Evolutionary conservation across 2,113 vertebrate species (phyloP).

Genomic region (Entelurus aequoreus): DNA sequence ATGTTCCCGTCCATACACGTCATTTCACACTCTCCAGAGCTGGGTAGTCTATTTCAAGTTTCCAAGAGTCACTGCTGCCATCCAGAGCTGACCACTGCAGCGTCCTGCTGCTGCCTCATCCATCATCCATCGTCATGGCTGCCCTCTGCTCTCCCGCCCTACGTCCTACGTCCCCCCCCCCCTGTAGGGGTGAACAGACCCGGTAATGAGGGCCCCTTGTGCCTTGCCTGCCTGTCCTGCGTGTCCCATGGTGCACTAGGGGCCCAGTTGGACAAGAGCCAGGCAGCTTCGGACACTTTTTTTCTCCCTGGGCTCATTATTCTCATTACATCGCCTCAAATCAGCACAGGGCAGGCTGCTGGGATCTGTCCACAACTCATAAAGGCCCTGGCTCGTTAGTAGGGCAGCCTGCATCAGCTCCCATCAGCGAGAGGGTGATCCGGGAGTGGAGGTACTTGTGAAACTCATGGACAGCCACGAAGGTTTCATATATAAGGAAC

Average conservation of each 20-base stretch:
- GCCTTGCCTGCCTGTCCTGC: conserved; percentile 61
- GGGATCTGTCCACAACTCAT: conserved; percentile 74
- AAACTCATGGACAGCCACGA: conserved; percentile 19
- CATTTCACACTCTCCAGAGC: conserved; percentile 19
- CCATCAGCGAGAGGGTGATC: conserved; percentile 38
- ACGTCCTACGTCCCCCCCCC: conserved; percentile 31
- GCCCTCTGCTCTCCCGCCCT: conserved; percentile 46
- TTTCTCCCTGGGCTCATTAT: conserved; percentile 63
- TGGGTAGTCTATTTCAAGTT: conserved; percentile 36
- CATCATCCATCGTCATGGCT: conserved; percentile 62
- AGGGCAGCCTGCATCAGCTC: conserved; percentile 36
- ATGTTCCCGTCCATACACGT: conserved; percentile 18
- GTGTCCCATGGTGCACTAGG: conserved; percentile 67
- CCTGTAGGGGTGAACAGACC: conserved; percentile 44
- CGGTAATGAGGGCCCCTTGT: conserved; percentile 71
- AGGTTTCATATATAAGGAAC: background rate
- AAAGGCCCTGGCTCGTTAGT: conserved; percentile 67
- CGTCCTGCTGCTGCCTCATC: conserved; percentile 60
- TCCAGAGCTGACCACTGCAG: conserved; percentile 43
- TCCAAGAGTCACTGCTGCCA: conserved; percentile 50
- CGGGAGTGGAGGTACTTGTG: conserved; percentile 39
- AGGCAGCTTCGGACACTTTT: conserved; percentile 52
- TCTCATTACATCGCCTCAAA: conserved; percentile 74
- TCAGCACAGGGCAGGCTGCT: conserved; percentile 70
- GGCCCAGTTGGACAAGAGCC: conserved; percentile 67